A percentile compares a stretch with the other conserved stretches of the same genome.
Evolutionary conservation across 2,113 vertebrate species (phyloP).

Genomic region (Amphiprion percula): DNA sequence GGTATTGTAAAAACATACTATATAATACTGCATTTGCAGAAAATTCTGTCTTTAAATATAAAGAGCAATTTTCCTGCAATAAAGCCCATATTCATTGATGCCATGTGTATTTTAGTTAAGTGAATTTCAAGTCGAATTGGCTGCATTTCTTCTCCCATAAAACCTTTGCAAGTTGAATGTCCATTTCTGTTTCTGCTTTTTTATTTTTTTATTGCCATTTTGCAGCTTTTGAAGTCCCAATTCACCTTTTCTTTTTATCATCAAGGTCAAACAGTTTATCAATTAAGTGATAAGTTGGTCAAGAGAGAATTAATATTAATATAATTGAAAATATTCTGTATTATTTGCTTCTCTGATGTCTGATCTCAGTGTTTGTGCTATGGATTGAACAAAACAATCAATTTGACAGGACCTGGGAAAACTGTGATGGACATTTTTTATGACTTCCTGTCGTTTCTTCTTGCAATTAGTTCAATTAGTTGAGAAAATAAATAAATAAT

Average conservation of each 20-base stretch:
- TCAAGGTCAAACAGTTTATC: background rate
- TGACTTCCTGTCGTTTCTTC: too few species aligned
- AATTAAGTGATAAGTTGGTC: too few species aligned
- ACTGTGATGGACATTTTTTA: too few species aligned
- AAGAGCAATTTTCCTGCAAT: conserved; percentile 32
- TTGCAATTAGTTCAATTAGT: too few species aligned
- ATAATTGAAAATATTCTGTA: too few species aligned
- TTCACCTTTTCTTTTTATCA: background rate
- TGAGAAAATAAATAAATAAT: background rate
- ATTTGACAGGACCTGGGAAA: too few species aligned
- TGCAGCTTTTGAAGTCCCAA: background rate
- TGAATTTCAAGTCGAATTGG: conserved; percentile 49
- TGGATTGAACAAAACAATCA: too few species aligned
- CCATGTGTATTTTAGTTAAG: conserved; percentile 40
- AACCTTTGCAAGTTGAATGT: conserved; percentile 32
- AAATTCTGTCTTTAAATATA: conserved; percentile 28
- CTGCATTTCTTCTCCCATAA: conserved; percentile 34
- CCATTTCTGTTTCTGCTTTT: conserved; percentile 19
- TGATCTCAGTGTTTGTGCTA: too few species aligned
- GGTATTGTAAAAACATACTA: conserved; percentile 19
- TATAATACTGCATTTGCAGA: conserved; percentile 12
- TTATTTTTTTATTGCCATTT: conserved; percentile 20
- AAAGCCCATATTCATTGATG: conserved; percentile 8
- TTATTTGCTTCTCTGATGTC: too few species aligned
- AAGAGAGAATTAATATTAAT: too few species aligned